Base-by-base conservation (phyloP, 2,797 vertebrate species). In the Melanogrammus aeglefinus region DNA sequence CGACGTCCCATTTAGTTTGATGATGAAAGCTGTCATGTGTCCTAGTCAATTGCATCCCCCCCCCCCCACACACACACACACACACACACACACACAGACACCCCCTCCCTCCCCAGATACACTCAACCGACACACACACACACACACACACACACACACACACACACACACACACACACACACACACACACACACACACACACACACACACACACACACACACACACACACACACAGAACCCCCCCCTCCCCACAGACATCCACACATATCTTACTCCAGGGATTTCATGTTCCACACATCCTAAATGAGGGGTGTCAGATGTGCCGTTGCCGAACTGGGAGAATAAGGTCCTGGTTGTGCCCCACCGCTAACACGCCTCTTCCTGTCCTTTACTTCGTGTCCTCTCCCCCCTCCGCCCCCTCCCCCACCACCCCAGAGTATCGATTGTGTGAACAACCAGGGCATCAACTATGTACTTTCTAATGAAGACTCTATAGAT, bases 1-100 rank as follows among this genome's bases (percentile, higher is more conserved):
- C 76, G 83, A 82, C 72, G 83, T 91, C 88, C 86, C 90, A 88
- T 92, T 92, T 90, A 87, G 87, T 89, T 82, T 88, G 90, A 89
- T 87, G 89, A 88, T 85, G 84, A 88, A 85, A 82, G 87, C 87
- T 76, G 81, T 79, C 85, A 76, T 72, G 83, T 90, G 84, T 88
- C 88, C 84, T 75, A 85, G 77, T 88, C 87, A 81, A 82, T 90
- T 83, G 87, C 79, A 13, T 90, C 87, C 88, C 88, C 88, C 77
- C 82, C 86, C 88, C 74, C 82, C 82, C 76, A 75, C 87, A 82
- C 82, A 81, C 71, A 77, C 87, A 81, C 77, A 7, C 80, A 77
- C 84, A 14, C 29, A n/a, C 38, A 38, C 5, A 38, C 38, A 38
- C 38, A 39, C 38, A 39, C 38, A 39, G 6, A 39, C 38, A n/a